Percentiles rank a stretch among this genome's conserved stretches.
Evolutionary conservation across 2,113 vertebrate species (phyloP).

Genomic region (Acanthisitta chloris): DNA sequence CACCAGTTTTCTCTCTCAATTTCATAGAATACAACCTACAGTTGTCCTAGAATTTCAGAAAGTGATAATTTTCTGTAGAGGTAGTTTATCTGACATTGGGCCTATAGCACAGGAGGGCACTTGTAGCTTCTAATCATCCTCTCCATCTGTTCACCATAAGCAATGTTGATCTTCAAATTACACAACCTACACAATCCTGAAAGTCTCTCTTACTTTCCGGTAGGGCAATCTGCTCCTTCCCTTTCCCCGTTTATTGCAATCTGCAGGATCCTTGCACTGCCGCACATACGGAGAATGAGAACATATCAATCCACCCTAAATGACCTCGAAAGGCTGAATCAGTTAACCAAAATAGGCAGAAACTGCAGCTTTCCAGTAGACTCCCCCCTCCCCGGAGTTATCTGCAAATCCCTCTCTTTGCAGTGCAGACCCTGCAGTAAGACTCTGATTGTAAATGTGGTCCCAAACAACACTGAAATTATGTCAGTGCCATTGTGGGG

Average conservation of each 20-base stretch:
- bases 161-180: constrained; percentile 66
- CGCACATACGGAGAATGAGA: neutral
- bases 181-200: constrained; percentile 64
- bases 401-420: neutral
- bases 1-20: constrained; percentile 46
- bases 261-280: constrained; percentile 33
- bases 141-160: constrained; percentile 68
- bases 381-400: neutral
- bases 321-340: constrained; percentile 28
- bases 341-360: constrained; percentile 28
- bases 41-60: constrained; percentile 63
- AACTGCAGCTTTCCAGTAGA: neutral
- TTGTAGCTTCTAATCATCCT: constrained; percentile 65
- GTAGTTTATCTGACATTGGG: constrained; percentile 59
- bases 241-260: constrained; percentile 9
- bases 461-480: neutral
- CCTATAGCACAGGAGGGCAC: constrained; percentile 46
- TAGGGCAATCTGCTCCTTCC: constrained; percentile 62
- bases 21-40: constrained; percentile 58
- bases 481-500: neutral
- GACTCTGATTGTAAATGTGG: fast-evolving
- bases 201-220: constrained; percentile 50
- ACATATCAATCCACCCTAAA: constrained; percentile 38
- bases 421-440: neutral
- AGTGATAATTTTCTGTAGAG: constrained; percentile 53